Percentiles rank a stretch among this genome's conserved stretches.
Conservation (phyloP, 2,113 vertebrate genomes). For the Oreochromis spilurus region DNA sequence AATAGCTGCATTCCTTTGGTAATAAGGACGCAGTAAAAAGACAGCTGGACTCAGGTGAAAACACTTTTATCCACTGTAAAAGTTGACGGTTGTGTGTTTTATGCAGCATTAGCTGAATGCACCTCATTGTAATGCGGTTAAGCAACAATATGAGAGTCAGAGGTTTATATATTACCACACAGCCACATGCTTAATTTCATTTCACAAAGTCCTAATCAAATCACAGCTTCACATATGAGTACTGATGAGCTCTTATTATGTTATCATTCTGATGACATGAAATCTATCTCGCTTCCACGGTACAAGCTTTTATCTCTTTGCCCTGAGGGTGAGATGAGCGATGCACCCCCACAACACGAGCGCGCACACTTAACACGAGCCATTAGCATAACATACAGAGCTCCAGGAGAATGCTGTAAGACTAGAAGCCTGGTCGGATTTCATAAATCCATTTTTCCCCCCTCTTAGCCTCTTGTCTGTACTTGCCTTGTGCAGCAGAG, state of each 20-base stretch:
- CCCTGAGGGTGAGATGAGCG: constrained; percentile 2
- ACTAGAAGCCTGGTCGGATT: constrained; percentile 52
- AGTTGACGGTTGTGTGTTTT: background rate
- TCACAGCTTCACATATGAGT: background rate
- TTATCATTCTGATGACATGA: background rate
- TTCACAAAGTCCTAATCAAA: background rate
- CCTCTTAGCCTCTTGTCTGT: constrained; percentile 43
- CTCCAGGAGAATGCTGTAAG: constrained; percentile 2
- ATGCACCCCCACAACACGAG: background rate
- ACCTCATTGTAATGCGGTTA: background rate
- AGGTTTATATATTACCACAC: background rate
- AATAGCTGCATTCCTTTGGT: background rate
- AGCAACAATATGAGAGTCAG: background rate
- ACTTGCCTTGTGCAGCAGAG: constrained; percentile 23
- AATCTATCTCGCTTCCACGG: background rate
- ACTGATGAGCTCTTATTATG: background rate
- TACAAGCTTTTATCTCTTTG: background rate
- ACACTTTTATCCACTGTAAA: background rate
- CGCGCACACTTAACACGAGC: background rate
- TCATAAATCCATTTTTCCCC: constrained; percentile 55
- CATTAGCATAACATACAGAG: background rate
- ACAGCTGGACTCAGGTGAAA: background rate
- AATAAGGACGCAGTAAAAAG: background rate
- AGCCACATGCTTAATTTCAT: background rate
- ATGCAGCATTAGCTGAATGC: background rate